These are phyloP conservation scores for Pseudochromis fuscus DNA, from an alignment of 2,797 vertebrate species.

Conservation along the genomic window DNA sequence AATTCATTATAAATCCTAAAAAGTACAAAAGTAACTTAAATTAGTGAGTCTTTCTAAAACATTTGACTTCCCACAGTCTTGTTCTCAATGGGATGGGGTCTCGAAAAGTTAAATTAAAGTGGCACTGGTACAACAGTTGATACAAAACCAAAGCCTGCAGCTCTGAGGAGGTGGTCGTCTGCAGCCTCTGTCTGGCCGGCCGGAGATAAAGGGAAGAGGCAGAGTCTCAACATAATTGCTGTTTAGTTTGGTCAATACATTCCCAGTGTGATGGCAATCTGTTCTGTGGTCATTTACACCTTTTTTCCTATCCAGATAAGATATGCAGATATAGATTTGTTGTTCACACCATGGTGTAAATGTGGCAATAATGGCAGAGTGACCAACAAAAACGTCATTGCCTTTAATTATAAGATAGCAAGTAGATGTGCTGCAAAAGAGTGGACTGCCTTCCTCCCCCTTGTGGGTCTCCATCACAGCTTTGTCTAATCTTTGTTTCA, in stretches of 20 bases:
- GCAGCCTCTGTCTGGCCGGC: neutral
- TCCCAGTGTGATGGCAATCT: neutral
- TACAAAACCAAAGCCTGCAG: too few relatives aligned
- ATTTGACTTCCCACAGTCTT: too few relatives aligned
- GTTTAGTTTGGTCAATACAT: neutral
- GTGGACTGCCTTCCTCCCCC: slow-evolving; percentile 8
- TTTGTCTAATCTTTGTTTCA: slow-evolving; percentile 49
- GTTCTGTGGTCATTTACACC: neutral
- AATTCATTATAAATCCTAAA: too few relatives aligned
- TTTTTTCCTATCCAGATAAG: slow-evolving; percentile 1
- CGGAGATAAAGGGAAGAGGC: slow-evolving; percentile 5
- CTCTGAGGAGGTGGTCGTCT: neutral
- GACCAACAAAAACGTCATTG: neutral
- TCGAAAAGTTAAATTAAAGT: too few relatives aligned
- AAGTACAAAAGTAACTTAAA: too few relatives aligned
- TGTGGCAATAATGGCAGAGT: neutral
- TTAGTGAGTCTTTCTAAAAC: too few relatives aligned
- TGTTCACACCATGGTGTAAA: slow-evolving; percentile 10
- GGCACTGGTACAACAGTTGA: too few relatives aligned
- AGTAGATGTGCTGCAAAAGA: slow-evolving; percentile 15
- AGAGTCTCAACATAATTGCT: neutral
- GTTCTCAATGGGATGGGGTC: too few relatives aligned
- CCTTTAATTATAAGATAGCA: slow-evolving; percentile 17
- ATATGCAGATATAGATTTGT: slow-evolving; percentile 5
- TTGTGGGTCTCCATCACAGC: slow-evolving; percentile 43